Evolutionary conservation across 1,140 invertebrate species (phyloP).

Genomic region (Bathynomus jamesi): DNA sequence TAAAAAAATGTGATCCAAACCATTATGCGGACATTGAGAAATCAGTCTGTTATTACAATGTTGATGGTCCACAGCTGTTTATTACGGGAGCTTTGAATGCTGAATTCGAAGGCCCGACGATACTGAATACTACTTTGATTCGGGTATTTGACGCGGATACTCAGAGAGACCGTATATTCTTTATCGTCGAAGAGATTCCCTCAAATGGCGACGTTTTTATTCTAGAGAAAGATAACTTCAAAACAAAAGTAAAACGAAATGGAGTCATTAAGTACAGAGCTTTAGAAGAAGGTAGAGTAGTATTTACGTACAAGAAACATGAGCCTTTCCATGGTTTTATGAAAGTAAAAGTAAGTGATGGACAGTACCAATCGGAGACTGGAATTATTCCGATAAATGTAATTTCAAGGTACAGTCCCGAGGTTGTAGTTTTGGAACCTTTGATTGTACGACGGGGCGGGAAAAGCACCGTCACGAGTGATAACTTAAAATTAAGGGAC

Average conservation of each 20-base stretch:
- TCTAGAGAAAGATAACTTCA: constrained; percentile 9
- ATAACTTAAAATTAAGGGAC: constrained; percentile 24
- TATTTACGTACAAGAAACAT: constrained; percentile 19
- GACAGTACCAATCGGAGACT: constrained; percentile 16
- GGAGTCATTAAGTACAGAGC: constrained; percentile 12
- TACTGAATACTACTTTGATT: constrained; percentile 26
- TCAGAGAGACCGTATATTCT: constrained; percentile 7
- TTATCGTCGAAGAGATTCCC: constrained; percentile 22
- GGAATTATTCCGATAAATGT: constrained; percentile 26
- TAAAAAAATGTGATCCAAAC: constrained; percentile 22
- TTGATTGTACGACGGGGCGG: constrained; percentile 19
- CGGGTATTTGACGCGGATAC: constrained; percentile 28
- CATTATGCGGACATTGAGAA: constrained; percentile 15
- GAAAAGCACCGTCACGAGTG: constrained; percentile 8
- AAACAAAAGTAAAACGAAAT: constrained; percentile 5
- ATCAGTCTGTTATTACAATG: constrained; percentile 24
- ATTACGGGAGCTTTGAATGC: constrained; percentile 16
- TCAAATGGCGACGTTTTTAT: constrained; percentile 26
- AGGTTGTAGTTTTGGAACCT: constrained; percentile 29
- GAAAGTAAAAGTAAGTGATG: constrained; percentile 19
- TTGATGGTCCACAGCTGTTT: constrained; percentile 13
- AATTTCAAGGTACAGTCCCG: constrained; percentile 22
- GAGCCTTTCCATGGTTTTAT: constrained; percentile 28
- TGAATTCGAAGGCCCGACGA: constrained; percentile 15
- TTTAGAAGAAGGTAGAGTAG: constrained; percentile 20